Percentiles rank a stretch among this genome's conserved stretches.
These are phyloP conservation scores for Kryptolebias ocellatus DNA, from an alignment of 2,797 vertebrate genomes.

Conservation along the genomic window DNA sequence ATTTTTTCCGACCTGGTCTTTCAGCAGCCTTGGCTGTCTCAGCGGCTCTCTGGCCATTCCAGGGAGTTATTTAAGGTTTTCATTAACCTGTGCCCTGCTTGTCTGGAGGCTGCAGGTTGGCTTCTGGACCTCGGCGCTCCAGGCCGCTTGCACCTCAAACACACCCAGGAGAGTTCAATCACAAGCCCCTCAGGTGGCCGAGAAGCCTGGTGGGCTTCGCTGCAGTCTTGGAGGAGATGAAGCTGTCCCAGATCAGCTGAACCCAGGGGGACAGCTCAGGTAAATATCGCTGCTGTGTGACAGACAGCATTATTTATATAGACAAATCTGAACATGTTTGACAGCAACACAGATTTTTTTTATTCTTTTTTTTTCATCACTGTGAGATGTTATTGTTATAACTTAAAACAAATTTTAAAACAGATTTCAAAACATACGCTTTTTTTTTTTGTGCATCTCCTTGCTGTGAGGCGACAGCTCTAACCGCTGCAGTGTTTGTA, in stretches of 20 bases:
- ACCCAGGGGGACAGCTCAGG: slow-evolving; percentile 26
- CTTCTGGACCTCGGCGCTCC: slow-evolving; percentile 49
- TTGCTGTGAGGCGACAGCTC: no score
- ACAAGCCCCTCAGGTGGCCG: slow-evolving; percentile 60
- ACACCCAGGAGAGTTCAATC: slow-evolving; percentile 73
- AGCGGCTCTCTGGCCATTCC: slow-evolving; percentile 47
- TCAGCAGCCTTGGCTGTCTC: slow-evolving; percentile 34
- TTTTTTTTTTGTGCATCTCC: no score
- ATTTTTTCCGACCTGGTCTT: slow-evolving; percentile 43
- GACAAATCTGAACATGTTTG: slow-evolving; percentile 27
- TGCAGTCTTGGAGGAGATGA: slow-evolving; percentile 60
- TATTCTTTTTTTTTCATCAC: neutral
- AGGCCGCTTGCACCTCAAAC: slow-evolving; percentile 50
- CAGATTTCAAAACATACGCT: no score
- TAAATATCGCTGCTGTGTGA: slow-evolving; percentile 40
- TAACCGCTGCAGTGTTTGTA: no score
- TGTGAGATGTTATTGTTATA: neutral
- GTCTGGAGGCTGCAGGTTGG: slow-evolving; percentile 56
- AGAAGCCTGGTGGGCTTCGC: slow-evolving; percentile 46
- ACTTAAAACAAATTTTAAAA: no score
- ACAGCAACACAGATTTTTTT: slow-evolving; percentile 7
- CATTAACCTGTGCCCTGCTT: slow-evolving; percentile 71
- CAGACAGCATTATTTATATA: slow-evolving; percentile 33
- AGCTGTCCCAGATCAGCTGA: slow-evolving; percentile 38
- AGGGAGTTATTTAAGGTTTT: slow-evolving; percentile 75